Conservation (phyloP, 1,140 invertebrate species). For the Schlechtendalia chinensis region DNA sequence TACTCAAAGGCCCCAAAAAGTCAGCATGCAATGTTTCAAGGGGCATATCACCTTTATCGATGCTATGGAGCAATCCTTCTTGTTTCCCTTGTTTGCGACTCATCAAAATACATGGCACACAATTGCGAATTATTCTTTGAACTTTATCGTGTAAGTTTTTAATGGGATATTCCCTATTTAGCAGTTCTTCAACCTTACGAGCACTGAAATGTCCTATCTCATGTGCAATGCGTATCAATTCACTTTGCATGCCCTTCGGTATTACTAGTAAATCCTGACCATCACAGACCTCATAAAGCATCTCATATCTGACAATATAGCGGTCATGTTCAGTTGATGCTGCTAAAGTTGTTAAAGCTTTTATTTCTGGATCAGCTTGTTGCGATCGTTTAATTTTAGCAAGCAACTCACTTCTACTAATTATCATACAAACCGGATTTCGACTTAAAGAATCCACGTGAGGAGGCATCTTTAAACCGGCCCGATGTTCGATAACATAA, state of each 20-base stretch:
- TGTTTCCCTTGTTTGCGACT: neutral
- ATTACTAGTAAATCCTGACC: neutral
- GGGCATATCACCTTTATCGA: neutral
- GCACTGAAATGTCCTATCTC: neutral
- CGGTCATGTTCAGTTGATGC: neutral
- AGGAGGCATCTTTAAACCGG: constrained; percentile 13
- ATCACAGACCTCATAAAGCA: neutral
- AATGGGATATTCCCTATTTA: neutral
- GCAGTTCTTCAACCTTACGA: neutral
- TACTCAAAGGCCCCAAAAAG: neutral
- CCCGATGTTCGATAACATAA: neutral
- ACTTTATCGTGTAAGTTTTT: neutral
- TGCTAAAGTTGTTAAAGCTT: neutral
- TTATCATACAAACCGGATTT: neutral
- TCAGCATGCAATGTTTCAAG: neutral
- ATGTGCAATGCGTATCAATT: neutral
- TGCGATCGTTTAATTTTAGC: neutral
- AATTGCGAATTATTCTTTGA: neutral
- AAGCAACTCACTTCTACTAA: neutral
- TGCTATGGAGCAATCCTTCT: neutral
- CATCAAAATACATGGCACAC: neutral
- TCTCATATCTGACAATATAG: neutral
- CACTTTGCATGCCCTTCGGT: neutral
- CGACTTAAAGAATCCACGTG: constrained; percentile 30
- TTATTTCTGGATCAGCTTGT: neutral